Base-by-base conservation (phyloP, 2,888 invertebrate species). In the Euzetes globulus region DNA sequence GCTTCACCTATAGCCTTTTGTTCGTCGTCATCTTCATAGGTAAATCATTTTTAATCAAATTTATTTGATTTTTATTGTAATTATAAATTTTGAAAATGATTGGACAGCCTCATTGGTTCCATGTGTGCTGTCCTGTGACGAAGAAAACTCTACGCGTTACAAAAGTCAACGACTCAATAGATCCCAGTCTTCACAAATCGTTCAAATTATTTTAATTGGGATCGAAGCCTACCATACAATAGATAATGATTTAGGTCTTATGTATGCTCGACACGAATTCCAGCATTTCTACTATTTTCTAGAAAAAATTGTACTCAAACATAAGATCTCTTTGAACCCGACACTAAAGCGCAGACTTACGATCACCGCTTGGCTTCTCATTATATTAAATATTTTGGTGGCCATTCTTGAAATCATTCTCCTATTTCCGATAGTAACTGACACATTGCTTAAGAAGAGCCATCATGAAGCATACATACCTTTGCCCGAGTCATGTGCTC, bases 221-320 rank as follows among this genome's bases (percentile, higher is more conserved):
- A 13, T 60, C 15, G 60, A 60, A 17, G 60, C 60, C 60, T 60
- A 60, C 25, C 60, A 60, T n/a, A 60, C 60, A 11, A 60, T 60
- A 9, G 60, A 60, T 29, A 60, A 60, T n/a, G 60, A 60, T 60
- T 60, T 60, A 15, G 60, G 60, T 33, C 29, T 60, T 1, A 15
- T 60, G 13, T 60, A 60, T 29, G 60, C 60, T 4, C 27, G 60
- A 17, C 27, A 60, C 17, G 60, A 60, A 29, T 60, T 60, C 17
- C 60, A 60, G 25, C 27, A 33, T 5, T 60, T 60, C 25, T 60
- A 60, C 25, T 22, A 33, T 22, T 27, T 60, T 15, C 25, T 60
- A 17, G 9, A 11, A 11, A 3, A 29, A 22, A 7, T 60, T 5
- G 60, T 60, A 7, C 25, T 17, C 7, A 60, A 27, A 25, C 60